phyloP scores from a whole-genome alignment of 2,797 vertebrate genomes.

The Acipenser ruthenus region DNA sequence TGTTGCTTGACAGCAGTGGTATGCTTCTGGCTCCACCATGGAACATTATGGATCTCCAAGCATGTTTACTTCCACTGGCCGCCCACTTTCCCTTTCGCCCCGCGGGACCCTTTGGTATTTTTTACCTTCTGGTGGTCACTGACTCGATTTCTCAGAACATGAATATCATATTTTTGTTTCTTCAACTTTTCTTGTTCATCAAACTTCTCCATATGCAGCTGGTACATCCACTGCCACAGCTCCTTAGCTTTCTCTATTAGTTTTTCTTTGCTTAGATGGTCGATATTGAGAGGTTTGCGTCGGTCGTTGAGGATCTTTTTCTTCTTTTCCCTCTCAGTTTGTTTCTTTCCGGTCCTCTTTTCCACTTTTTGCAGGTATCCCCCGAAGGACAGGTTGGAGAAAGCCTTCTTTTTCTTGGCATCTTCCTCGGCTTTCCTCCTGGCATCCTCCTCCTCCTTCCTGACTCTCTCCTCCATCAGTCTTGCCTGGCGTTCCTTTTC shows the following conservation, averaged over 20 bases:
- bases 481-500: slow-evolving; percentile 51
- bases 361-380: slow-evolving; percentile 68
- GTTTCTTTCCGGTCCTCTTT: slow-evolving; percentile 66
- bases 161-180: slow-evolving; percentile 67
- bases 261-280: slow-evolving; percentile 66
- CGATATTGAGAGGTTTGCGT: slow-evolving; percentile 62
- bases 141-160: slow-evolving; percentile 61
- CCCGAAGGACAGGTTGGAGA: slow-evolving; percentile 63
- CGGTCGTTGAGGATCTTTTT: slow-evolving; percentile 63
- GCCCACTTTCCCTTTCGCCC: slow-evolving; percentile 52
- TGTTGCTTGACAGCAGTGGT: too few relatives aligned
- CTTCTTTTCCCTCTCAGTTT: slow-evolving; percentile 67
- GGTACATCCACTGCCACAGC: slow-evolving; percentile 58
- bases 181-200: slow-evolving; percentile 60
- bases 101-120: slow-evolving; percentile 40
- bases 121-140: slow-evolving; percentile 65
- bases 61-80: slow-evolving; percentile 51
- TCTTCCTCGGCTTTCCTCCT: slow-evolving; percentile 60
- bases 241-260: slow-evolving; percentile 61
- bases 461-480: slow-evolving; percentile 47
- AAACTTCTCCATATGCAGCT: slow-evolving; percentile 66
- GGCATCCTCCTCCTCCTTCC: slow-evolving; percentile 60
- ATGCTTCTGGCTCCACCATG: too few relatives aligned
- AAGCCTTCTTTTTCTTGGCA: slow-evolving; percentile 65
- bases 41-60: too few relatives aligned